Conservation (phyloP, 2,797 vertebrate genomes). For the Leuciscus waleckii region DNA sequence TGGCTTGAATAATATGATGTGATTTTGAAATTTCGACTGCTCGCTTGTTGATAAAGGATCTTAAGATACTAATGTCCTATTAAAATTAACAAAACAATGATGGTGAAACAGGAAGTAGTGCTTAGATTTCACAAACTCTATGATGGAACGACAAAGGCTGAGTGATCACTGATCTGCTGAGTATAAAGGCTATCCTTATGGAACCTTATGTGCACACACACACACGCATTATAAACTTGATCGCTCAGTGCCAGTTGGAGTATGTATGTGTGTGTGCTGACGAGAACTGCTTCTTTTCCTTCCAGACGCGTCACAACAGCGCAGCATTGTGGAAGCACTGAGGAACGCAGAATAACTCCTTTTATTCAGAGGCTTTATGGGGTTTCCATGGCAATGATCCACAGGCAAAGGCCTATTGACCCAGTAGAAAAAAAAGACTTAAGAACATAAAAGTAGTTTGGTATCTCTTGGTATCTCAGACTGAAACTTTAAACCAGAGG, state of each 20-base stretch:
- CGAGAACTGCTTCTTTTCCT: slow-evolving; percentile 2
- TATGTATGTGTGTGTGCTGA: slow-evolving; percentile 2
- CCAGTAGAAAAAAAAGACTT: slow-evolving; percentile 43
- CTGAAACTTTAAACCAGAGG: background rate
- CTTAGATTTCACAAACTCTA: background rate
- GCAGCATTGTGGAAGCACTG: background rate
- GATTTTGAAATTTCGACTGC: background rate
- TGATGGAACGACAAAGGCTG: background rate
- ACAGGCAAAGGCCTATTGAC: slow-evolving; percentile 73
- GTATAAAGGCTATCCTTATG: slow-evolving; percentile 2
- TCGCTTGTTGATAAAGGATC: background rate
- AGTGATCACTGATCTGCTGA: background rate
- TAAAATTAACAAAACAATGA: background rate
- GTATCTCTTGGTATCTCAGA: background rate
- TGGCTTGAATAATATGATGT: slow-evolving; percentile 21
- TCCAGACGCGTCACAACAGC: slow-evolving; percentile 26
- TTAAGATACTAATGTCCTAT: background rate
- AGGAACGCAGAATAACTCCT: slow-evolving; percentile 23
- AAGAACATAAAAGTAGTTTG: background rate
- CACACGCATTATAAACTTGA: background rate
- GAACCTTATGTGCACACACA: background rate
- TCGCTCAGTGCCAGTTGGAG: background rate
- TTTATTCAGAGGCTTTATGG: slow-evolving; percentile 55
- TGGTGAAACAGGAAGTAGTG: slow-evolving; percentile 5
- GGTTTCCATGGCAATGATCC: slow-evolving; percentile 71